These are phyloP conservation scores for Promerops cafer DNA, from an alignment of 2,113 vertebrate species.

Conservation along the genomic window DNA sequence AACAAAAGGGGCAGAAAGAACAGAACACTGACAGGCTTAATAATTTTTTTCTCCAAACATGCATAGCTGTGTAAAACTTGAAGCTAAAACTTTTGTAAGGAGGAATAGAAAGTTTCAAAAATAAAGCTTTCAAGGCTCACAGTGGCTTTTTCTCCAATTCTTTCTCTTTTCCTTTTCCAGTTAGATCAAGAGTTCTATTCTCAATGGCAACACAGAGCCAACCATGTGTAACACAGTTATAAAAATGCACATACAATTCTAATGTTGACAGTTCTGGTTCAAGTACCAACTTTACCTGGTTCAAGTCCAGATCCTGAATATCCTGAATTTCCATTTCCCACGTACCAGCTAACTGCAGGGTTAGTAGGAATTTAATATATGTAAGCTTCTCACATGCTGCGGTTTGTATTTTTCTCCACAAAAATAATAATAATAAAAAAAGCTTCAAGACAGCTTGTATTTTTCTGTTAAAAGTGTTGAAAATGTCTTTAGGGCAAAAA, in stretches of 20 bases:
- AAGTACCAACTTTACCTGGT: not conserved
- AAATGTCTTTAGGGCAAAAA: conserved; percentile 27
- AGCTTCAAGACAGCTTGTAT: not conserved
- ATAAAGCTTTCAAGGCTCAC: not conserved
- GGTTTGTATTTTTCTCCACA: not conserved
- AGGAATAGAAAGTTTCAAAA: not conserved
- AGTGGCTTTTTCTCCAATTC: not conserved
- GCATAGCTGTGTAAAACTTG: not conserved
- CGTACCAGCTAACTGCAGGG: not conserved
- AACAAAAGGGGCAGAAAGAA: not conserved
- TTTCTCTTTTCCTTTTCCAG: no score
- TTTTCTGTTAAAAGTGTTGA: conserved; percentile 15
- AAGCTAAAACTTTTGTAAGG: not conserved
- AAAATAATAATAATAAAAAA: not conserved
- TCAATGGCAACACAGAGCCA: not conserved
- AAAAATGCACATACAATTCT: not conserved
- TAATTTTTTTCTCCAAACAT: not conserved
- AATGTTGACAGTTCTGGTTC: not conserved
- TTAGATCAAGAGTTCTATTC: not conserved
- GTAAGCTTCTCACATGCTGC: not conserved
- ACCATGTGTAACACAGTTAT: not conserved
- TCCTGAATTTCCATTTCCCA: not conserved
- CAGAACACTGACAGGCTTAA: not conserved
- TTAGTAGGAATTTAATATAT: not conserved
- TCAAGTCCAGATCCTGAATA: not conserved